Evolutionary conservation across 1,140 invertebrate species (phyloP).

Genomic region (Proctacanthus coquilletti): DNA sequence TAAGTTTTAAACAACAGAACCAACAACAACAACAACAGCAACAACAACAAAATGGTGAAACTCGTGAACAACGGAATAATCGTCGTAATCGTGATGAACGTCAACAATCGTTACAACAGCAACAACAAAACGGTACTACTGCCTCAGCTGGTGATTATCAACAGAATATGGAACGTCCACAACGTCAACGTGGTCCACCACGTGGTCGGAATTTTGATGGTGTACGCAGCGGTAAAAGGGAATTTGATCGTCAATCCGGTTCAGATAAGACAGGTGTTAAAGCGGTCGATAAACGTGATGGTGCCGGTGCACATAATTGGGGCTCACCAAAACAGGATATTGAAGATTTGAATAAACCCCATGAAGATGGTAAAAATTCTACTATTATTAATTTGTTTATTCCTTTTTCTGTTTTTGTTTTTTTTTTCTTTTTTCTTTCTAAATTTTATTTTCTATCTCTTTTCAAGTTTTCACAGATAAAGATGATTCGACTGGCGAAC

Average conservation of each 20-base stretch:
- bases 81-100: conserved; percentile 53
- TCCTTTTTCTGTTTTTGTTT: no score
- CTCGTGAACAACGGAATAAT: conserved; percentile 56
- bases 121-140: neutral
- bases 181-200: conserved; percentile 25
- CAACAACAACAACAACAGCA: no score
- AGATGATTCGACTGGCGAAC: conserved; percentile 32
- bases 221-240: conserved; percentile 56
- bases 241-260: conserved; percentile 89
- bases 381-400: no score
- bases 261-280: conserved; percentile 91
- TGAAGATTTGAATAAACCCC: conserved; percentile 45
- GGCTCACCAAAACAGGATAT: conserved; percentile 84
- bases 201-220: conserved; percentile 44
- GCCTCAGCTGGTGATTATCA: conserved; percentile 1
- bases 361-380: conserved; percentile 30
- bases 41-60: conserved; percentile 37
- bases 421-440: no score
- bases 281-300: conserved; percentile 84
- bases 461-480: conserved; percentile 29
- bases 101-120: conserved; percentile 18
- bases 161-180: conserved; percentile 16
- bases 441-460: neutral
- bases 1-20: conserved; percentile 28
- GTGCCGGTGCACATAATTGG: conserved; percentile 89